A percentile compares a stretch with the other conserved stretches of the same genome.
Conservation (phyloP, 1,140 invertebrate genomes). For the Trachymyrmex cornetzi region DNA sequence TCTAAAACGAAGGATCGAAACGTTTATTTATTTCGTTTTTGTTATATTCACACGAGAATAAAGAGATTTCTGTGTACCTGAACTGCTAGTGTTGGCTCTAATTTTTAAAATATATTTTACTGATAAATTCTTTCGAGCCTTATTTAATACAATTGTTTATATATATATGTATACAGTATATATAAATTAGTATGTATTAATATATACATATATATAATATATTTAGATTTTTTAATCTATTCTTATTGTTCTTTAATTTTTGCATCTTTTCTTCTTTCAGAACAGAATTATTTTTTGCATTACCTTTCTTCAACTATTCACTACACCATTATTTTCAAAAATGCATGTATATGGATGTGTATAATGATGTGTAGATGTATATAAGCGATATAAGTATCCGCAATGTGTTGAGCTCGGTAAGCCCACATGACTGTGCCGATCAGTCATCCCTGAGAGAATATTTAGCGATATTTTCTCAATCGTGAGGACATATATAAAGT, state of each 20-base stretch:
- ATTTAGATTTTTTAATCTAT: neutral
- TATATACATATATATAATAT: neutral
- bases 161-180: too few species aligned
- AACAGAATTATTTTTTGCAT: neutral
- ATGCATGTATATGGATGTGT: too few species aligned
- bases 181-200: too few species aligned
- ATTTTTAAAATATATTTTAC: too few species aligned
- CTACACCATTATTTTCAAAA: neutral
- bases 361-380: neutral
- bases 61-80: too few species aligned
- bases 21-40: too few species aligned
- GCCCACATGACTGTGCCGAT: neutral
- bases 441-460: neutral
- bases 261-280: neutral
- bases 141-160: too few species aligned
- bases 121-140: too few species aligned
- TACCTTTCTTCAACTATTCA: too few species aligned
- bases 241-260: neutral
- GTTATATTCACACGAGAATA: too few species aligned
- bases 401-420: neutral
- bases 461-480: slow-evolving; percentile 18
- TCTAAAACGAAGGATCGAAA: too few species aligned
- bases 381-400: neutral
- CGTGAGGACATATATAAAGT: neutral
- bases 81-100: too few species aligned